Percentiles rank a stretch among this genome's conserved stretches.
These are phyloP conservation scores for Otolemur crassicaudatus DNA, from an alignment of 2,797 vertebrate species.

Conservation along the genomic window DNA sequence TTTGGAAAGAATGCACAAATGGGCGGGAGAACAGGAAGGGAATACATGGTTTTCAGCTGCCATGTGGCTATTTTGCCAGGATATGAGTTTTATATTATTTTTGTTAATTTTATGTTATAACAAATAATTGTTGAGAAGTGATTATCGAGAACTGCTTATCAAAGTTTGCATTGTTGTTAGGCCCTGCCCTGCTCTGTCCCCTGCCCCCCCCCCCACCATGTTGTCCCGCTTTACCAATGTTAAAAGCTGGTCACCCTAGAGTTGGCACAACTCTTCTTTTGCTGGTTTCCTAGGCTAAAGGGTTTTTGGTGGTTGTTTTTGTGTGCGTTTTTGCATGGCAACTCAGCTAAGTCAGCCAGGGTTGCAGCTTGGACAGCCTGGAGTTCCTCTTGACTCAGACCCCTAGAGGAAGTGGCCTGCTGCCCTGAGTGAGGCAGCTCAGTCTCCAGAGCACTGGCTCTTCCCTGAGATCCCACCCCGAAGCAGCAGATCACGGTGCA, in stretches of 20 bases:
- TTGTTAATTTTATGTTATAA: no score
- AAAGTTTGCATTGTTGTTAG: no score
- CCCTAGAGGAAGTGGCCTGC: not conserved
- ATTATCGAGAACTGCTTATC: no score
- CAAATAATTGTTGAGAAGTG: no score
- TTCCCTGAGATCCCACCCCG: not conserved
- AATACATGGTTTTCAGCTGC: no score
- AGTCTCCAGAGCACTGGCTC: not conserved
- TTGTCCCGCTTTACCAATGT: no score
- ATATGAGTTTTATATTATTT: no score
- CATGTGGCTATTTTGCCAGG: no score
- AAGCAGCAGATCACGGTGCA: not conserved
- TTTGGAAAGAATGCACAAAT: no score
- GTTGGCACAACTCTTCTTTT: not conserved
- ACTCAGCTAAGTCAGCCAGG: not conserved
- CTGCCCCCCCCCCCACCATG: no score
- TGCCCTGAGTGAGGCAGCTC: not conserved
- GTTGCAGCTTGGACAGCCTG: not conserved
- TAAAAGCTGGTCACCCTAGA: not conserved
- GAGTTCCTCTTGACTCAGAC: not conserved
- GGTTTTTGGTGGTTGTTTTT: not conserved
- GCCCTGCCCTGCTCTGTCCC: no score
- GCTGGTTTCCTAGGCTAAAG: not conserved
- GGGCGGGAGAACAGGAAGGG: no score
- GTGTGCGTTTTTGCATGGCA: not conserved